Evolutionary conservation across 2,797 vertebrate genomes (phyloP).

Genomic region (Hyperoplus immaculatus): DNA sequence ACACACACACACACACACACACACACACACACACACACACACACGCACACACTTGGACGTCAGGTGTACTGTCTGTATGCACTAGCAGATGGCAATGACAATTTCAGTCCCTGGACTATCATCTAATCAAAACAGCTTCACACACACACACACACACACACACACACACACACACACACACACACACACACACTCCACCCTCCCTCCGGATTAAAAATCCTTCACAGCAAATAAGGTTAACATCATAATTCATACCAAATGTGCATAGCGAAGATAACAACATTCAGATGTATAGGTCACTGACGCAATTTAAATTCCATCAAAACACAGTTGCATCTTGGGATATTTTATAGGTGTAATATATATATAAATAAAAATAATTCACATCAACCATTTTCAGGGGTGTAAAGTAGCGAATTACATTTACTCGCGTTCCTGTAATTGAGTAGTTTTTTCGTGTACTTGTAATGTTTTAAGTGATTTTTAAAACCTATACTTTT

Average conservation of each 20-base stretch:
- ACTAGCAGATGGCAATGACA: constrained; percentile 77
- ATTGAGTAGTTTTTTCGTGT: too few species aligned
- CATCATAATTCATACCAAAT: constrained; percentile 59
- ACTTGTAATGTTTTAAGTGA: too few species aligned
- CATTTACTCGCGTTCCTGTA: too few species aligned
- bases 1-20: constrained; percentile 13
- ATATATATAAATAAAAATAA: constrained; percentile 15
- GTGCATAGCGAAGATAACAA: constrained; percentile 45
- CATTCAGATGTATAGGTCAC: constrained; percentile 27
- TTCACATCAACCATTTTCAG: too few species aligned
- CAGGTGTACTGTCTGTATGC: constrained; percentile 50
- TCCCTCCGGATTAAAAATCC: constrained; percentile 68
- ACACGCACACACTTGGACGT: constrained; percentile 37
- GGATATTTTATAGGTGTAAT: constrained; percentile 6
- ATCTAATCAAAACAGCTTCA: constrained; percentile 66
- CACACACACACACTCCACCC: constrained; percentile 21
- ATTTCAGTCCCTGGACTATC: constrained; percentile 67
- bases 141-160: constrained; percentile 17
- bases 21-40: constrained; percentile 12
- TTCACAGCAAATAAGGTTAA: constrained; percentile 67
- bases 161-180: constrained; percentile 20
- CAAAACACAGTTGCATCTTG: constrained; percentile 15
- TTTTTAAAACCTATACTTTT: too few species aligned
- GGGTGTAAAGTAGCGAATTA: too few species aligned
- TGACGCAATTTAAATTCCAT: constrained; percentile 46